Evolutionary conservation across 2,888 invertebrate species (phyloP), one percentile per base, ranked within the genome.

Genomic region (Prostheceraeus crozeri): DNA sequence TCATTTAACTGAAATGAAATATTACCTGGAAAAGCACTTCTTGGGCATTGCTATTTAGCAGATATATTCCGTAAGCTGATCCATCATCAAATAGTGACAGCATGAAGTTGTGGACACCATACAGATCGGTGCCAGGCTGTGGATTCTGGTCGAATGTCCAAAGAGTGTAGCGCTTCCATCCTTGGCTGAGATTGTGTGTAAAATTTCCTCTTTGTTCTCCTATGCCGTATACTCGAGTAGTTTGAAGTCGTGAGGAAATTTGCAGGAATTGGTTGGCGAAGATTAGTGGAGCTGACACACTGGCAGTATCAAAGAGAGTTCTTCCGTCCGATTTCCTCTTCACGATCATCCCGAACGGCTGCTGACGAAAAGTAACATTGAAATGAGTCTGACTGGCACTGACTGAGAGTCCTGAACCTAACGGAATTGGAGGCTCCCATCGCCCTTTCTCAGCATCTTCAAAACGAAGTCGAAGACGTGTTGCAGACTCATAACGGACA

Each of bases 41-140:
- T 27, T 64, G 63, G 11, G 87, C 86, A 73, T 89, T 87, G 68
- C 86, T 85, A 71, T 88, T 89, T 19, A 85, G 78, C 1, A 89
- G 80, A 51, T 86, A 80, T 21, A 87, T 84, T n/a, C 88, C 88
- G 71, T 85, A 59, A 3, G 59, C 27, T 35, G 64, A 68, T 25
- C 81, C 81, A 58, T 63, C 14, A 19, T 82, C 79, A 70, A 87
- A 87, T 67, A 86, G 77, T 0, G 82, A 80, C 70, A 87, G 72
- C 73, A 85, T 86, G 76, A 88, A 87, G 0, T 89, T 87, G 71
- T 89, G 88, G 11, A 83, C 82, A 11, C 88, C 86, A 71, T 88
- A 88, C 14, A 86, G 76, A 74, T 85, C 86, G 4, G 59, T 62
- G 28, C 66, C 46, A 6, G 35, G 16, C 4, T n/a, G 63, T 1